Conservation (phyloP, 2,113 vertebrate species). For the Podiceps cristatus region DNA sequence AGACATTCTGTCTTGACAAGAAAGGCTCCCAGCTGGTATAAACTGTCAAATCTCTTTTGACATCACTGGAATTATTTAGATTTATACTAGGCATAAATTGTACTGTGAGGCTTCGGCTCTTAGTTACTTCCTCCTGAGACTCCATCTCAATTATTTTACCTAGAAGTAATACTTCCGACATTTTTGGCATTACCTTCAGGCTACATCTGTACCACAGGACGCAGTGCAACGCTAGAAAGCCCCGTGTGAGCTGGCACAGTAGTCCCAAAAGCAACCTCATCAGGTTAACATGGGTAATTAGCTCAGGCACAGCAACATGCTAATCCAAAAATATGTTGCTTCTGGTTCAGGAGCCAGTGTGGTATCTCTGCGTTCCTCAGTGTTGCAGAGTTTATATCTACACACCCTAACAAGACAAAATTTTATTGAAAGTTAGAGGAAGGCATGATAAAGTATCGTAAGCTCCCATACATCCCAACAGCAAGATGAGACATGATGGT, state of each 20-base stretch:
- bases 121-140: neutral
- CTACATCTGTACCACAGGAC: neutral
- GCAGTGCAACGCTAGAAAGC: neutral
- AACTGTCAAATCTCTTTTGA: neutral
- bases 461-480: neutral
- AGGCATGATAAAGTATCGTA: neutral
- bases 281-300: neutral
- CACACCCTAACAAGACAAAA: neutral
- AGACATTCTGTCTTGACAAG: neutral
- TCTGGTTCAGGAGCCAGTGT: neutral
- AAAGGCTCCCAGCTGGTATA: neutral
- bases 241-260: neutral
- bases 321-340: neutral
- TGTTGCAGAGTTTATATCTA: neutral
- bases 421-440: neutral
- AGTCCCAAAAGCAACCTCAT: neutral
- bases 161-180: neutral
- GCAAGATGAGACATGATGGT: conserved; percentile 25
- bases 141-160: neutral
- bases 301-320: neutral
- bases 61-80: neutral
- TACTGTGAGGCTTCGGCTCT: neutral
- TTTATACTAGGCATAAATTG: neutral
- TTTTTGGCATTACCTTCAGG: neutral
- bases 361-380: neutral